Evolutionary conservation across 2,797 vertebrate genomes (phyloP).

Genomic region (Eremophila alpestris): DNA sequence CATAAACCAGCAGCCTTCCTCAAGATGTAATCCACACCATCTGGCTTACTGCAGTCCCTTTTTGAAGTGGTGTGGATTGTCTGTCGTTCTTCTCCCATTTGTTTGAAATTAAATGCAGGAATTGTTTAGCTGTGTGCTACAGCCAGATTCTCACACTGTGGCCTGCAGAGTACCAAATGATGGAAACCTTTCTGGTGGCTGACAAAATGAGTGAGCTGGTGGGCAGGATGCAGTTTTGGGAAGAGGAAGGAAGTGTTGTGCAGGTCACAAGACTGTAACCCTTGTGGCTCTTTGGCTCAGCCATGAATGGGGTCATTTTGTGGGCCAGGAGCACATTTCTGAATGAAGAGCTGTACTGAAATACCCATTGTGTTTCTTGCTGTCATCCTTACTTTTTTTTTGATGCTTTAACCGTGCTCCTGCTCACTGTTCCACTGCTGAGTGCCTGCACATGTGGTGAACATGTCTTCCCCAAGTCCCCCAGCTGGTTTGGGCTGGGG

Average conservation of each 20-base stretch:
- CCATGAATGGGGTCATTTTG: neutral
- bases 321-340: neutral
- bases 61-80: slow-evolving; percentile 35
- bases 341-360: neutral
- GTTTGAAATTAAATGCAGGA: slow-evolving; percentile 27
- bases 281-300: neutral
- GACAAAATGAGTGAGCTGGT: neutral
- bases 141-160: neutral
- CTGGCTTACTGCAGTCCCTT: neutral
- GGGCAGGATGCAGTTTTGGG: neutral
- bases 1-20: neutral
- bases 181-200: neutral
- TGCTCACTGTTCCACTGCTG: neutral
- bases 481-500: neutral
- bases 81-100: neutral
- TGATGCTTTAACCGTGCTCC: neutral
- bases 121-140: neutral
- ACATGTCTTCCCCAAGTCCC: rapidly evolving
- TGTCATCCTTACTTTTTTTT: neutral
- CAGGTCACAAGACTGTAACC: neutral
- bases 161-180: neutral
- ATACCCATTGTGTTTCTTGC: neutral
- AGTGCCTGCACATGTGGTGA: neutral
- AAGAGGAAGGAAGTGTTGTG: neutral
- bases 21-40: neutral